These are phyloP conservation scores for Aphis craccivora DNA, from an alignment of 1,140 invertebrate genomes.

Conservation along the genomic window DNA sequence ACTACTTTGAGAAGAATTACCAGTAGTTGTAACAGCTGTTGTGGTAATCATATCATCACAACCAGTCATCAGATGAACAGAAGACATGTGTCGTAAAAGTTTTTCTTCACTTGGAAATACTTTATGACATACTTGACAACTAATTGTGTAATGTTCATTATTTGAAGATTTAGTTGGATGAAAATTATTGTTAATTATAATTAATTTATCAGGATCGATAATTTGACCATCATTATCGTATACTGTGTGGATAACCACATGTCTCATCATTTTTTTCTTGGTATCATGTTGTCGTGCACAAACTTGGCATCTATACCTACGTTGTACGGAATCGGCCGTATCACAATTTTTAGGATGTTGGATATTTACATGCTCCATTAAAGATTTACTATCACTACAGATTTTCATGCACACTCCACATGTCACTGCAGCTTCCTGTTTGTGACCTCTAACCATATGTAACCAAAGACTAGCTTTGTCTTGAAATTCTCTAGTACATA, in stretches of 20 bases:
- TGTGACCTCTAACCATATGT: conserved; percentile 69
- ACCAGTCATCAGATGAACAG: conserved; percentile 63
- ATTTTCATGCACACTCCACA: conserved; percentile 70
- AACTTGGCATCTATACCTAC: conserved; percentile 66
- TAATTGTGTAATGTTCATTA: conserved; percentile 60
- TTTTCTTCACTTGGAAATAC: conserved; percentile 67
- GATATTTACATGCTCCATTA: conserved; percentile 67
- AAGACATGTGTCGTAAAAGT: conserved; percentile 67
- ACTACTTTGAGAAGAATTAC: conserved; percentile 61
- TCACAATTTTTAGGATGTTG: conserved; percentile 63
- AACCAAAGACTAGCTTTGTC: conserved; percentile 68
- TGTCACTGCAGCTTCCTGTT: conserved; percentile 68
- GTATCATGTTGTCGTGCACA: conserved; percentile 71
- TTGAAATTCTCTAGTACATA: conserved; percentile 67
- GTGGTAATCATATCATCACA: conserved; percentile 54
- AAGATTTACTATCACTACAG: conserved; percentile 66
- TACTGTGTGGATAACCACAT: conserved; percentile 69
- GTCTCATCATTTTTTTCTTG: conserved; percentile 68
- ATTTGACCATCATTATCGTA: conserved; percentile 64
- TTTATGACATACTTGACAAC: conserved; percentile 67
- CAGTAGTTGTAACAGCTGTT: not conserved
- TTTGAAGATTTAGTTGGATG: conserved; percentile 54
- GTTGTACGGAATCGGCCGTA: conserved; percentile 60
- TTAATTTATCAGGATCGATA: conserved; percentile 67
- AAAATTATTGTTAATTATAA: conserved; percentile 65